Base-by-base conservation (phyloP, 2,888 invertebrate species). In the Idaea aversata region DNA sequence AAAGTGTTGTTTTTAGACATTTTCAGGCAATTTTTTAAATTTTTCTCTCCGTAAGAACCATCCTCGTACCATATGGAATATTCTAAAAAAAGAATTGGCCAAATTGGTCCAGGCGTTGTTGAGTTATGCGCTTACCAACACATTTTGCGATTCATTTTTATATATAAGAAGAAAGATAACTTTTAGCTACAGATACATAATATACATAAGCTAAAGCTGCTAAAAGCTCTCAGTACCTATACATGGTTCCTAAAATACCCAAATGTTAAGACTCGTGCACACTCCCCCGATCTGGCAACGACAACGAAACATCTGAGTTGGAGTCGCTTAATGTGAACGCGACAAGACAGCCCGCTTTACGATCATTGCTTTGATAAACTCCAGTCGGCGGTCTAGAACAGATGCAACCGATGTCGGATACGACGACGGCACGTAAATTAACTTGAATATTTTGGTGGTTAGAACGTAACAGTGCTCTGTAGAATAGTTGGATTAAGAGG, bases 281-380 rank as follows among this genome's bases (percentile, higher is more conserved):
- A 13, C 13, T 13, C 10, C 4, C 47, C 10, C 47, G 47, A 47
- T 47, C 47, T 47, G 47, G 47, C 47, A 13, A 7, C 47, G 13
- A 47, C 47, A 47, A 47, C 47, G 47, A 10, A 47, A 47, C 47
- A 47, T 4, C 13, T 13, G 47, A 47, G 13, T 47, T 47, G 13
- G 47, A 13, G 47, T 47, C 47, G 47, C 47, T 47, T 47, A 47
- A 47, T 47, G 47, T 10, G 47, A 47, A 61, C 61, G 63, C 59
- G 57, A 61, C 63, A 62, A 59, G 67, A 62, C 64, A 64, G 61
- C 64, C 64, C 64, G 62, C 60, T 67, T 61, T 67, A 67, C 67
- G 67, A 67, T 67, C 61, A 59, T 62, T 35, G 64, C 64, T 63
- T 62, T 64, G 67, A 67, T 67, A 67, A 67, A 67, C 64, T 67